Conservation (phyloP, 2,797 vertebrate genomes). For the Phataginus tetradactyla region DNA sequence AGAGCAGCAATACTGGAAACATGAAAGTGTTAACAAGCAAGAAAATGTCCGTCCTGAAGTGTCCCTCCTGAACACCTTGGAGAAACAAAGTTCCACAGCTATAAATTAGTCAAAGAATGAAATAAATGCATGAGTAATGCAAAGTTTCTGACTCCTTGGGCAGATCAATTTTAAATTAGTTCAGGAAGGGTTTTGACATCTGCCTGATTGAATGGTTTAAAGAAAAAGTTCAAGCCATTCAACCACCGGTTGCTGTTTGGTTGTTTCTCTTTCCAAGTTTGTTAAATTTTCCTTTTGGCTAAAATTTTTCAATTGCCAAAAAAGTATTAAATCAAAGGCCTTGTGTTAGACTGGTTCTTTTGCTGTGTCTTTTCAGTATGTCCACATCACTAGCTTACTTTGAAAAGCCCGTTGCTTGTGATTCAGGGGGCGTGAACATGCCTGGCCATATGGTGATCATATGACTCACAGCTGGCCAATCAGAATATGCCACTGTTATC, state of each 20-base stretch:
- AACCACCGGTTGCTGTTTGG: background rate
- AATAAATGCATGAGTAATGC: conserved; percentile 28
- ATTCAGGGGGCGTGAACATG: background rate
- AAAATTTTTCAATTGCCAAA: conserved; percentile 2
- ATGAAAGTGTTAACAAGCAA: background rate
- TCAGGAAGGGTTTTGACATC: background rate
- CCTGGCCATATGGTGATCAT: background rate
- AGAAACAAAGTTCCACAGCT: conserved; percentile 6
- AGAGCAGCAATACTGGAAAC: background rate
- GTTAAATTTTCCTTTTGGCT: background rate
- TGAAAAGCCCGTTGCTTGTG: background rate
- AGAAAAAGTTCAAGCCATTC: background rate
- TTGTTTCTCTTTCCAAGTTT: background rate
- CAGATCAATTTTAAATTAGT: conserved; percentile 42
- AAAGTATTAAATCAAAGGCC: background rate
- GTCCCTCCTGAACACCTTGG: background rate
- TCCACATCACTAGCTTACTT: background rate
- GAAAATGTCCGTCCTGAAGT: background rate
- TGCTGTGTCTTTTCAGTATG: background rate
- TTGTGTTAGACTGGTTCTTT: background rate
- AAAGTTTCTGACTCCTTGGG: conserved; percentile 26
- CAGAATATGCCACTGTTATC: background rate
- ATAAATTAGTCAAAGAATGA: conserved; percentile 37
- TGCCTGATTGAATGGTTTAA: background rate
- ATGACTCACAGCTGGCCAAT: background rate